Evolutionary conservation across 2,888 invertebrate genomes (phyloP).

Genomic region (Chrysomela aeneicollis): DNA sequence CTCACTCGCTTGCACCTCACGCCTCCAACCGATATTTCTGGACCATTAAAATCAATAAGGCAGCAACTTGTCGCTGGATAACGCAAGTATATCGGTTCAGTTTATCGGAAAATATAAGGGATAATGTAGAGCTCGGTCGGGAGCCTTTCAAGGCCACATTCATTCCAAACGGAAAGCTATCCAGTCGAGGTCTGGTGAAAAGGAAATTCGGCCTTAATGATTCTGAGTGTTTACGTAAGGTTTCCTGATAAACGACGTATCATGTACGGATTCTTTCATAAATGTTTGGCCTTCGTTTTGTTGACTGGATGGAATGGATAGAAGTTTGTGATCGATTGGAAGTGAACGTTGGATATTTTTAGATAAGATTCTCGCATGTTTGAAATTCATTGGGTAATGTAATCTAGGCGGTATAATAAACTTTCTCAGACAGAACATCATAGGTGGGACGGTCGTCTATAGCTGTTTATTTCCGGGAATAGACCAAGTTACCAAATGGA

Average conservation of each 20-base stretch:
- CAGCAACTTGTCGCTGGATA: constrained; percentile 33
- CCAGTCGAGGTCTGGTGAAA: not conserved
- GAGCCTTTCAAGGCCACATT: constrained; percentile 9
- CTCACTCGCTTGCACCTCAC: not conserved
- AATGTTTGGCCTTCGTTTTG: not conserved
- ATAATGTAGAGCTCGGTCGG: constrained; percentile 21
- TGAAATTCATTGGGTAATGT: no score
- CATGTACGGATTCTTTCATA: not conserved
- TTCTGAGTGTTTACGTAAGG: not conserved
- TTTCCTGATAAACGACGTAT: not conserved
- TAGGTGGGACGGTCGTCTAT: no score
- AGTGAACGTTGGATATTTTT: no score
- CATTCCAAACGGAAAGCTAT: constrained; percentile 17
- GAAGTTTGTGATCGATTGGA: no score
- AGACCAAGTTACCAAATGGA: no score
- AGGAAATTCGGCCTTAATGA: not conserved
- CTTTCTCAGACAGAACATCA: no score
- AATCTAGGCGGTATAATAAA: no score
- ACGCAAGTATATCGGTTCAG: constrained; percentile 34
- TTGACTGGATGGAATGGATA: no score
- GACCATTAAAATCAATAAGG: constrained; percentile 40
- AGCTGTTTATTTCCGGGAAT: no score
- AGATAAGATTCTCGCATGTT: no score
- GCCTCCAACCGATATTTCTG: constrained; percentile 31
- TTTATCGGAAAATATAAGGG: constrained; percentile 34